Evolutionary conservation across 2,888 invertebrate genomes (phyloP).

Genomic region (Tinea trinotella): DNA sequence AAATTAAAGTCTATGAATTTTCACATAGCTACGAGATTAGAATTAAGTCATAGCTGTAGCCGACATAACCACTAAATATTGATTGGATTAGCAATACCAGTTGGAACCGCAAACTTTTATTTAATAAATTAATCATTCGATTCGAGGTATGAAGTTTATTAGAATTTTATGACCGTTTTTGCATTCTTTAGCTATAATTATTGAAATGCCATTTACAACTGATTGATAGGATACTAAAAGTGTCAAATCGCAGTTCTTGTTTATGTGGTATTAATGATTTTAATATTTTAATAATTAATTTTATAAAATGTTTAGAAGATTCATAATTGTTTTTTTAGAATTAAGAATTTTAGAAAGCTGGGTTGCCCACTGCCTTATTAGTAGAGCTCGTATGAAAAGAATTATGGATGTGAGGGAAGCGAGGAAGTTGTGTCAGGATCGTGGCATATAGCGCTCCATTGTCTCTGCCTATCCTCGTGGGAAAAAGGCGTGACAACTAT

Average conservation of each 20-base stretch:
- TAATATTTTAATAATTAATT: neutral
- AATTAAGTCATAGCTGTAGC: neutral
- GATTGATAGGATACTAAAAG: neutral
- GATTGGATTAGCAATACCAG: slow-evolving; percentile 9
- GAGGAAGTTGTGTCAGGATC: no score
- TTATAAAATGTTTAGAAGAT: no score
- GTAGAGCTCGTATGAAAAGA: no score
- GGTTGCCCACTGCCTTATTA: no score
- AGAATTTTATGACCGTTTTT: slow-evolving; percentile 7
- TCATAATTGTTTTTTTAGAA: no score
- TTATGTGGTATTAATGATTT: slow-evolving; percentile 7
- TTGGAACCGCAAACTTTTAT: neutral
- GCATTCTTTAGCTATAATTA: slow-evolving; percentile 1
- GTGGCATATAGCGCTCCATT: no score
- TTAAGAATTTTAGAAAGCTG: no score
- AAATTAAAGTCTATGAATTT: neutral
- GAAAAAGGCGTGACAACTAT: no score
- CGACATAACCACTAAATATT: neutral
- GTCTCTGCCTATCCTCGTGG: no score
- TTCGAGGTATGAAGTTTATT: slow-evolving; percentile 6
- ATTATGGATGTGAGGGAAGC: no score
- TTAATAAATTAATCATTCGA: slow-evolving; percentile 1
- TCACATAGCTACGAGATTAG: neutral
- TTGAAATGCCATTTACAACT: slow-evolving; percentile 1
- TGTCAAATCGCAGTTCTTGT: neutral